Evolutionary conservation across 2,113 vertebrate genomes (phyloP), one percentile per base, ranked within the genome.

Genomic region (Zeus faber): DNA sequence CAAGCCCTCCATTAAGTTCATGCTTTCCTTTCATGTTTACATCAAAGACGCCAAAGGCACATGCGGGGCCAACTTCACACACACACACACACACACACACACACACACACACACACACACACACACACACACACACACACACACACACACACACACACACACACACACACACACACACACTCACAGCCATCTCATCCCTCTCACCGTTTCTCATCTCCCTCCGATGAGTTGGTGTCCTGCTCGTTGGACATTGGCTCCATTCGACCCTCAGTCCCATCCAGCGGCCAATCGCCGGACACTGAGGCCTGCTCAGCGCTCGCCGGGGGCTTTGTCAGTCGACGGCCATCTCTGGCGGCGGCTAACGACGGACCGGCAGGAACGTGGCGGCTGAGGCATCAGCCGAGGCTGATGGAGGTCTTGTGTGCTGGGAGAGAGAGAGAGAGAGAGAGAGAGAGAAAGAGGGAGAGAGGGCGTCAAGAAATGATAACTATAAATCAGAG

Each of bases 191-290:
- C n/a, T n/a, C n/a, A 22, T 20, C 25, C 5, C 3, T 35, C 85
- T 85, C 70, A 88, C 87, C 85, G 73, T 84, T 82, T 85, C 65
- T 88, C 84, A 21, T 87, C 84, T 59, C 84, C 78, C 72, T 86
- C 85, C 6, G 85, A 86, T 18, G 77, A 83, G 70, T 73, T 81
- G 67, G 76, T 81, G 53, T 85, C 82, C 76, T 78, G 81, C 67
- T 81, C 81, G 70, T 70, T 80, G 72, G 68, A 74, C 81, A 79
- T 81, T 80, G 75, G 81, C 58, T 86, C 82, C 67, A 72, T 74
- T 72, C 25, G 41, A 62, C 74, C n/a, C 73, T 77, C 59, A 41
- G 67, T 67, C 65, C 64, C 62, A 46, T 83, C 72, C 74, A 66
- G 76, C 41, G 29, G 75, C 85, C 81, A 84, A 74, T 84, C 76